Percentiles rank a stretch among this genome's conserved stretches.
These are phyloP conservation scores for Pelvicachromis taeniatus DNA, from an alignment of 2,113 vertebrate species.

Conservation along the genomic window DNA sequence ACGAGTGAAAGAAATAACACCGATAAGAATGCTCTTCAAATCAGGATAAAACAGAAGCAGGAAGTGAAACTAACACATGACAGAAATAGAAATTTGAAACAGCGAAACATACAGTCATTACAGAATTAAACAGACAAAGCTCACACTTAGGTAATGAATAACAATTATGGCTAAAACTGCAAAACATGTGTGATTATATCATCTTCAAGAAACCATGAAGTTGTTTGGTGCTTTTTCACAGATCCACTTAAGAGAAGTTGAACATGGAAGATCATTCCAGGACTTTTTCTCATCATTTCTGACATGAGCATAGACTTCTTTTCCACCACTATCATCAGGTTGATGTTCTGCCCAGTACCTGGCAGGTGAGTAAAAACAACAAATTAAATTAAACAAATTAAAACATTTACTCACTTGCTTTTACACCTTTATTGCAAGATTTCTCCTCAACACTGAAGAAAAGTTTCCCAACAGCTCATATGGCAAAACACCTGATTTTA, in stretches of 20 bases:
- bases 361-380: not conserved
- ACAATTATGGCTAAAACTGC: not conserved
- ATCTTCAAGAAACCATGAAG: not conserved
- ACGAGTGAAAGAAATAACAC: rapidly evolving
- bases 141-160: not conserved
- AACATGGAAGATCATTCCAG: constrained; percentile 4
- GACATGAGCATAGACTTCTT: constrained; percentile 1
- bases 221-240: not conserved
- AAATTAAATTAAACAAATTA: no score
- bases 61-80: not conserved
- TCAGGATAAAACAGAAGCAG: rapidly evolving
- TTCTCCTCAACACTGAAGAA: not conserved
- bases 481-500: not conserved
- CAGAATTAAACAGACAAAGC: not conserved
- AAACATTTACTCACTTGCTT: no score
- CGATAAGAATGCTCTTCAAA: not conserved
- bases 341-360: not conserved
- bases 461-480: not conserved
- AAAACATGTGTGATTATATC: not conserved
- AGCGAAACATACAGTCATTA: not conserved
- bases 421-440: not conserved
- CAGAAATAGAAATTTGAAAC: not conserved
- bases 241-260: not conserved
- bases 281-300: rapidly evolving
- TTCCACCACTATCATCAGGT: constrained; percentile 1